Evolutionary conservation across 2,797 vertebrate species (phyloP).

Genomic region (Buceros bicornis): DNA sequence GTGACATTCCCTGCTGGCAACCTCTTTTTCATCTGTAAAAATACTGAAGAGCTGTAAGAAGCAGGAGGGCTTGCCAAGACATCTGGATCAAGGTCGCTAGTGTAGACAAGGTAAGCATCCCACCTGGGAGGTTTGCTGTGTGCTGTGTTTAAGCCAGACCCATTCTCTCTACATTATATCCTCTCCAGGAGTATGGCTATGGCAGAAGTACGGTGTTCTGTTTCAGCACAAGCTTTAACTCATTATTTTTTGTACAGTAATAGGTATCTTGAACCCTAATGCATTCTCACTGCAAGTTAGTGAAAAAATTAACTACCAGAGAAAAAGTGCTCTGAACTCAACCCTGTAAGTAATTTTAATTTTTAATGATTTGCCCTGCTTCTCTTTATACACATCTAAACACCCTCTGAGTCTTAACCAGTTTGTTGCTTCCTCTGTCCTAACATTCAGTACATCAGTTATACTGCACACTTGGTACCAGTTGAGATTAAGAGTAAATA

Average conservation of each 20-base stretch:
- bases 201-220: background rate
- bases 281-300: background rate
- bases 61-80: conserved; percentile 26
- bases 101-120: conserved; percentile 9
- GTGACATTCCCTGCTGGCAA: conserved; percentile 5
- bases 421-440: background rate
- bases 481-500: background rate
- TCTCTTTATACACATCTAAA: background rate
- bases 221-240: background rate
- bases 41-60: conserved; percentile 15
- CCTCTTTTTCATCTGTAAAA: conserved; percentile 35
- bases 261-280: background rate
- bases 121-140: background rate
- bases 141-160: conserved; percentile 8
- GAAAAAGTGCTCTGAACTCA: background rate
- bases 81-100: conserved; percentile 34
- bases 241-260: background rate
- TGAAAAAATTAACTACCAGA: background rate
- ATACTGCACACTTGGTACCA: background rate
- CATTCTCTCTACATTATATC: background rate
- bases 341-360: background rate
- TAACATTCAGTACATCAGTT: background rate
- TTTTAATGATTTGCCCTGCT: background rate
- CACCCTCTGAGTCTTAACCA: background rate
- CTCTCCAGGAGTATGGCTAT: background rate